These are phyloP conservation scores for Galendromus occidentalis DNA, from an alignment of 1,140 invertebrate species.

Conservation along the genomic window DNA sequence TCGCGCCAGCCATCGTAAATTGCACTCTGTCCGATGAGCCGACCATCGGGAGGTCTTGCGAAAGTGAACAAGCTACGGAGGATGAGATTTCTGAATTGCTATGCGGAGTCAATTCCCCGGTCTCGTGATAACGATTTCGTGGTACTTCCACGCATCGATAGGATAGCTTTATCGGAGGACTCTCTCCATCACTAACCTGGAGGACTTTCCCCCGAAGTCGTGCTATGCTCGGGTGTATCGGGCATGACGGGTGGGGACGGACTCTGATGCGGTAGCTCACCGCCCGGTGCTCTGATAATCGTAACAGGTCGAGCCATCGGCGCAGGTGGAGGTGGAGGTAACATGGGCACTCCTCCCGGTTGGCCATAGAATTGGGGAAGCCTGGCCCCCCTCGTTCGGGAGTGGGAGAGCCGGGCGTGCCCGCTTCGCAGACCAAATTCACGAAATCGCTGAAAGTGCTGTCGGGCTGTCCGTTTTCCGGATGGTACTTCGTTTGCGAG, in stretches of 20 bases:
- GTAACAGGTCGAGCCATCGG: constrained; percentile 87
- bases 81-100: neutral
- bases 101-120: neutral
- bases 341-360: constrained; percentile 31
- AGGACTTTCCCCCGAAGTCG: constrained; percentile 1
- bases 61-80: neutral
- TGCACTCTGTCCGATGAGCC: neutral
- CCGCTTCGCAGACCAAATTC: constrained; percentile 84
- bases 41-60: neutral
- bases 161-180: neutral
- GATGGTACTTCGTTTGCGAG: neutral
- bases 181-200: neutral
- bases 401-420: constrained; percentile 50
- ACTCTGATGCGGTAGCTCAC: neutral
- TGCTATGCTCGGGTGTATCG: constrained; percentile 3
- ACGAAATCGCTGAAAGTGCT: constrained; percentile 88
- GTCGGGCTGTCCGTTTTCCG: constrained; percentile 24
- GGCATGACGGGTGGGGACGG: constrained; percentile 5
- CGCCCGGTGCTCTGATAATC: constrained; percentile 67
- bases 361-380: constrained; percentile 18
- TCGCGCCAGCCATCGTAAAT: neutral
- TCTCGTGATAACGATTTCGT: neutral
- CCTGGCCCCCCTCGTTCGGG: constrained; percentile 43
- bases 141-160: neutral
- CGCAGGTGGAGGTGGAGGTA: constrained; percentile 74